Base-by-base conservation (phyloP, 2,888 invertebrate genomes). In the Melanargia galathea region DNA sequence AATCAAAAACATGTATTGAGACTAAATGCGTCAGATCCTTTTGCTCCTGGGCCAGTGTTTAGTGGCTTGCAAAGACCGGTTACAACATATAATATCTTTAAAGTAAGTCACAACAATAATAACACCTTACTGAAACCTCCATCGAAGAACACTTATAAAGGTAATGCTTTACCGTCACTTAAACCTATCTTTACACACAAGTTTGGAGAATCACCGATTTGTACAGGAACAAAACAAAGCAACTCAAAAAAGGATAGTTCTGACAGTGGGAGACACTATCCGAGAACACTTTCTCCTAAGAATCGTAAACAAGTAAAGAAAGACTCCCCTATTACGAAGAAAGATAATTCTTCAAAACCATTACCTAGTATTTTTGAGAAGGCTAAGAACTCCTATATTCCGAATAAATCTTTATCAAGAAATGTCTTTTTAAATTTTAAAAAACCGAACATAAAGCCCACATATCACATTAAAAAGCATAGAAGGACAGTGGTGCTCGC, bases 391-490 rank as follows among this genome's bases (percentile, higher is more conserved):
- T 84, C 80, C 68, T 92, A 92, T 69, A 75, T 92, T 46, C 92
- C 92, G 4, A 87, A 89, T 69, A 88, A 90, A 75, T 82, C 87
- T 1, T 75, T 92, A 49, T 80, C 86, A 2, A 80, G 90, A 66
- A 92, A 92, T 75, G 88, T 92, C 7, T 92, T 92, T 75, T 76
- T 92, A 4, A 92, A 86, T 71, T 84, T 90, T 61, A 92, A 87
- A 69, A 92, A 88, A 72, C 82, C 87, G n/a, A 79, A 82, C 52
- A 72, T 87, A 38, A 90, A 84, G 66, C 86, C 87, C 4, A 79
- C 86, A n/a, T 86, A 86, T 70, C 91, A 83, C 74, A 89, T 79
- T 72, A 93, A 86, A 86, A 92, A 92, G 81, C 92, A 93, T 68
- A 92, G 93, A 78, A 84, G 92, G 73, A 92, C 93, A 73, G 87